A percentile compares a stretch with the other conserved stretches of the same genome.
Conservation (phyloP, 2,888 invertebrate genomes). For the Podotricha telesiphe region DNA sequence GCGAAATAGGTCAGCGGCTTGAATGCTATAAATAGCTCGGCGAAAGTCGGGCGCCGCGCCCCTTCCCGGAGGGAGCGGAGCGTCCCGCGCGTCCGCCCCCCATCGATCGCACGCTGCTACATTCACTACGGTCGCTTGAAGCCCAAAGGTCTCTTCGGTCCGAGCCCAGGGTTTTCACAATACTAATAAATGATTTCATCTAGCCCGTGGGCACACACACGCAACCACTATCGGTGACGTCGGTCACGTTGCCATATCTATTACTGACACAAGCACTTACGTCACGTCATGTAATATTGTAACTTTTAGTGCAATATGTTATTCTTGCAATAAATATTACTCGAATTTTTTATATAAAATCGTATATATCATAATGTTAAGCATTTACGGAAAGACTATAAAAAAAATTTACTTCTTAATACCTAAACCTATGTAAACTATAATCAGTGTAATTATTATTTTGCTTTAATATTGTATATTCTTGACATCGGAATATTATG, state of each 20-base stretch:
- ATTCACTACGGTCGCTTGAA: conserved; percentile 44
- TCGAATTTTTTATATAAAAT: no score
- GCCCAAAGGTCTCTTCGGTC: conserved; percentile 35
- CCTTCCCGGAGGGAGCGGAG: conserved; percentile 66
- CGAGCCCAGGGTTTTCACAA: conserved; percentile 55
- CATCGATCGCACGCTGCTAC: conserved; percentile 49
- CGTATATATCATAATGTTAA: no score
- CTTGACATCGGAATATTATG: not conserved
- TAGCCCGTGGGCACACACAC: no score
- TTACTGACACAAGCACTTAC: no score
- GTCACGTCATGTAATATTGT: no score
- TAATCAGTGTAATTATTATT: not conserved
- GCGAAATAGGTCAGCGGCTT: conserved; percentile 83
- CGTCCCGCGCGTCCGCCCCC: conserved; percentile 55
- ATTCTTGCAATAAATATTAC: no score
- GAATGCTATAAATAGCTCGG: conserved; percentile 83
- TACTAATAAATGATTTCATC: conserved; percentile 43
- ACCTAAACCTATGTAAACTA: no score
- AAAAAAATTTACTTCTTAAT: no score
- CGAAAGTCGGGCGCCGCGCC: conserved; percentile 80
- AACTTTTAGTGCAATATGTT: no score
- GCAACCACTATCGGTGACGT: no score
- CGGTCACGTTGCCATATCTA: no score
- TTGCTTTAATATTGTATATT: not conserved
- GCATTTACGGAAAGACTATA: no score